Base-by-base conservation (phyloP, 1,140 invertebrate species). In the Acromyrmex charruanus region DNA sequence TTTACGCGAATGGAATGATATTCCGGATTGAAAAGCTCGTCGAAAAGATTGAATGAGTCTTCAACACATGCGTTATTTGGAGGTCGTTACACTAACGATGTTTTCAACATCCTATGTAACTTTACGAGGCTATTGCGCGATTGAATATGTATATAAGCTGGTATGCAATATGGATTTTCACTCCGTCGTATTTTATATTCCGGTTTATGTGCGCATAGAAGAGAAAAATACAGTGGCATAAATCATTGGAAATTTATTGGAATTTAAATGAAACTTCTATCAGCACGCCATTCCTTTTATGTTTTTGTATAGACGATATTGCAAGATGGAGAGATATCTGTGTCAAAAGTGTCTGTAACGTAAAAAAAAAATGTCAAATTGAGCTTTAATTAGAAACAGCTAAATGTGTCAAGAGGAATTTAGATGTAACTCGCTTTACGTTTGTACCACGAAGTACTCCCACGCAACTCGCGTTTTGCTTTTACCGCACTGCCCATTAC, bases 41-140 rank as follows among this genome's bases (percentile, higher is more conserved):
- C 35, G 59, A 79, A 79, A 79, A 53, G 61, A 49, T 68, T 18
- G 18, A 71, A 21, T 39, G 51, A 81, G n/a, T 44, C 18, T 28
- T 44, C 66, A 18, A 74, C 25, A 35, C 7, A 44, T 51, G 0
- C 5, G 9, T 21, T 59, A 35, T 72, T 81, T 28, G 21, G 16
- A 9, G 31, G 28, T 25, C n/a, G 53, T 59, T 81, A 18, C 25
- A 28, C 35, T 9, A 3, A 14, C 25, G 58, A 63, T 9, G 68
- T 39, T 82, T 61, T 84, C 55, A 25, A 75, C 55, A 84, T 68
- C 25, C 21, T 35, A 16, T 16, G 3, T 39, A 81, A 81, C 55
- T 75, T 61, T 84, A 82, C 80, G 68, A 49, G 68, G 18, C 12
- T 74, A 58, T n/a, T 84, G 25, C 25, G 80, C 25, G n/a, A 75